These are phyloP conservation scores for Dolichomitus sp. DNA, from an alignment of 2,888 invertebrate species.

Conservation along the genomic window DNA sequence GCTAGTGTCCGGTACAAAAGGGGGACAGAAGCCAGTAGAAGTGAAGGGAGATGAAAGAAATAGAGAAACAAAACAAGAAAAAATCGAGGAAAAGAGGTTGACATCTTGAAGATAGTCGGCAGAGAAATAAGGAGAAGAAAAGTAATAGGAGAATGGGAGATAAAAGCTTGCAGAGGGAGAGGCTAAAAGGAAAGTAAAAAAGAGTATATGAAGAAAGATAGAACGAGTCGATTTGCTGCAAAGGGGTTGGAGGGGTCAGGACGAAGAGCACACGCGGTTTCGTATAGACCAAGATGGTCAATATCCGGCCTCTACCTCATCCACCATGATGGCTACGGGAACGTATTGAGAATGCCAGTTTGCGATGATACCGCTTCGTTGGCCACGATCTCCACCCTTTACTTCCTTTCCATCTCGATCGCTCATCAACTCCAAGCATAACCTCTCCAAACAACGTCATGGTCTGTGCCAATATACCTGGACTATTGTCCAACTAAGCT, in stretches of 20 bases:
- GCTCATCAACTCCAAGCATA: slow-evolving; percentile 51
- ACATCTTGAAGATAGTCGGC: slow-evolving; percentile 12
- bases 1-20: slow-evolving; percentile 17
- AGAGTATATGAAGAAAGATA: slow-evolving; percentile 31
- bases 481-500: slow-evolving; percentile 5
- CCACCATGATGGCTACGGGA: slow-evolving; percentile 14
- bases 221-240: slow-evolving; percentile 47
- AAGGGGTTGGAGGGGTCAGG: slow-evolving; percentile 20
- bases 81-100: slow-evolving; percentile 8
- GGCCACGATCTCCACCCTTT: slow-evolving; percentile 17
- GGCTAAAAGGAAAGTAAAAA: slow-evolving; percentile 35
- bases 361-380: slow-evolving; percentile 39
- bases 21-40: slow-evolving; percentile 25
- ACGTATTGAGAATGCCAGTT: slow-evolving; percentile 43
- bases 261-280: slow-evolving; percentile 54
- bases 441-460: slow-evolving; percentile 5
- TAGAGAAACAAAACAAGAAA: slow-evolving; percentile 1
- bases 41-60: slow-evolving; percentile 33
- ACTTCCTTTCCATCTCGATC: slow-evolving; percentile 14
- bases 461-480: slow-evolving; percentile 7
- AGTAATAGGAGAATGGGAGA: slow-evolving; percentile 42
- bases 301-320: slow-evolving; percentile 63
- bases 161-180: slow-evolving; percentile 56
- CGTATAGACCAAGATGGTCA: slow-evolving; percentile 63
- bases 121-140: slow-evolving; percentile 28